phyloP scores from a whole-genome alignment of 2,113 vertebrate species.

The Odocoileus virginianus region DNA sequence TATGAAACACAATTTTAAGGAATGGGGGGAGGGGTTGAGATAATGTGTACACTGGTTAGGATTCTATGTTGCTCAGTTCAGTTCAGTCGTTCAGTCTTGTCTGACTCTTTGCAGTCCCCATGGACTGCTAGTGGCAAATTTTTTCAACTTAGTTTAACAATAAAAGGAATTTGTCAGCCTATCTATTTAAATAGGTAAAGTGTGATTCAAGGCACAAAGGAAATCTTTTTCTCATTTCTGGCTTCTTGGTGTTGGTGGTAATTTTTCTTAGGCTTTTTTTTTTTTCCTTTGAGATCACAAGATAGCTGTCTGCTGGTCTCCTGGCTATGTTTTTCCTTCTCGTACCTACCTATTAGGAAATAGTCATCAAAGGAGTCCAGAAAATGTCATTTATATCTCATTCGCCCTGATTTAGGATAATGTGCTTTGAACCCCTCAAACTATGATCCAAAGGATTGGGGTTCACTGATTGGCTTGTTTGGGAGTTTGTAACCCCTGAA shows the following conservation, averaged over 20 bases:
- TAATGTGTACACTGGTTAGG: background rate
- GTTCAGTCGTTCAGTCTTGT: background rate
- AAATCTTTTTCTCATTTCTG: background rate
- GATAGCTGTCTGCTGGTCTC: background rate
- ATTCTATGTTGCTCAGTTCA: background rate
- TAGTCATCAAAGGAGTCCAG: background rate
- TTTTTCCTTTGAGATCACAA: background rate
- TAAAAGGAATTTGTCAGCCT: background rate
- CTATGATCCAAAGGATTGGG: background rate
- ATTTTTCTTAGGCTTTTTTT: background rate
- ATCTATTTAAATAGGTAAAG: background rate
- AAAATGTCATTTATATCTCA: background rate
- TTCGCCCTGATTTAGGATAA: background rate
- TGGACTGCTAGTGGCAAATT: background rate
- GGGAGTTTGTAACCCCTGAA: background rate
- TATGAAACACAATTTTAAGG: background rate
- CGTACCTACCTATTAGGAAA: background rate
- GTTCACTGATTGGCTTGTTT: background rate
- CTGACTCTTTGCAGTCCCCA: background rate
- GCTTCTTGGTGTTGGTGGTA: background rate
- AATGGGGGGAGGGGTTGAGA: background rate
- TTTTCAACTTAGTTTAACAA: background rate
- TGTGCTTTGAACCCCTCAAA: background rate
- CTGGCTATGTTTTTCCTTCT: background rate
- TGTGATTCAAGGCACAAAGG: background rate